Conservation (phyloP, 1,140 invertebrate species). For the Thaumatotibia leucotreta region DNA sequence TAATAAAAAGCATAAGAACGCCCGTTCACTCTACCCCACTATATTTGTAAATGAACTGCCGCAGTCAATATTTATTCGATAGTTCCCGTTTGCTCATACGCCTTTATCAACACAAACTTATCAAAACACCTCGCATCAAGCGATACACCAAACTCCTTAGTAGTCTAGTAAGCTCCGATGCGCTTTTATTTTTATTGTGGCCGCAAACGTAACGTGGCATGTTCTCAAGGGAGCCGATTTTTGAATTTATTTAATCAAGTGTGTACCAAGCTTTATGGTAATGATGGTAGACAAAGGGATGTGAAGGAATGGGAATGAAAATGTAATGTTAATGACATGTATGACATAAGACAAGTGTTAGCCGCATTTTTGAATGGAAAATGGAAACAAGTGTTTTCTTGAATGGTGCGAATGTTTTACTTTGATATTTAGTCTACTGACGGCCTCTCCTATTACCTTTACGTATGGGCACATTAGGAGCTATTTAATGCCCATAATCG, state of each 20-base stretch:
- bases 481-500: no score
- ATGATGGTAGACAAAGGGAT: not conserved
- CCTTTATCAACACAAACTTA: not conserved
- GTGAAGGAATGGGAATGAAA: no score
- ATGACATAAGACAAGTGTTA: not conserved
- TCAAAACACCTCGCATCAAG: not conserved
- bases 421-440: no score
- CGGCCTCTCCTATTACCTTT: no score
- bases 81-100: not conserved
- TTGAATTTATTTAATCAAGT: constrained; percentile 10
- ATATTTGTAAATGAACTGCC: not conserved
- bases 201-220: not conserved
- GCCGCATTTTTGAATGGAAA: not conserved
- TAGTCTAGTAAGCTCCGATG: not conserved
- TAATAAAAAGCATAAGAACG: no score
- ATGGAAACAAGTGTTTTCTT: not conserved
- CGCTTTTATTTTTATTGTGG: not conserved
- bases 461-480: no score
- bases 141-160: not conserved
- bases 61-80: constrained; percentile 1
- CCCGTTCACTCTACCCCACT: constrained; percentile 6
- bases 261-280: constrained; percentile 1
- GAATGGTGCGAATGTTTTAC: not conserved
- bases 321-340: not conserved
- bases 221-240: not conserved